Percentiles rank a stretch among this genome's conserved stretches.
Conservation (phyloP, 1,140 invertebrate genomes). For the Batillaria attramentaria region DNA sequence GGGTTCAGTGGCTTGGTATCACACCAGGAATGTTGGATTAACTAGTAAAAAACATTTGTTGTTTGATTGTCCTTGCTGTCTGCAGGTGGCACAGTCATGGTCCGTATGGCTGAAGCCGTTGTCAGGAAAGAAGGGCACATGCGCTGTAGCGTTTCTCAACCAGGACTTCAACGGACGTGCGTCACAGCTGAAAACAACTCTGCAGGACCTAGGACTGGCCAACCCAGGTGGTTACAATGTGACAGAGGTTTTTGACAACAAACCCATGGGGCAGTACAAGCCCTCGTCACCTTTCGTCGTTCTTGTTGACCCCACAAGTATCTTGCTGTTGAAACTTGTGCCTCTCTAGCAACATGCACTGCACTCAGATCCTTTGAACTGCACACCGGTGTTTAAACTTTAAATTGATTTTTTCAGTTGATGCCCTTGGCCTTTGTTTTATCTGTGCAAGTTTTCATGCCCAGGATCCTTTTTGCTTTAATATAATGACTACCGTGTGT, state of each 20-base stretch:
- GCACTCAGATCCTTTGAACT: too few relatives aligned
- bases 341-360: conserved; percentile 11
- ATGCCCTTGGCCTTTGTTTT: too few relatives aligned
- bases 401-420: too few relatives aligned
- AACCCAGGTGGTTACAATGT: conserved; percentile 86
- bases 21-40: not conserved
- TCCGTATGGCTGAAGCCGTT: conserved; percentile 60
- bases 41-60: not conserved
- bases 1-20: not conserved
- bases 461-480: too few relatives aligned
- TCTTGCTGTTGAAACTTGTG: conserved; percentile 31
- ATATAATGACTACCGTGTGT: too few relatives aligned
- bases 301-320: conserved; percentile 92
- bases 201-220: conserved; percentile 86
- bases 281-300: conserved; percentile 92
- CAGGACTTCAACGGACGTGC: conserved; percentile 49
- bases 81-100: conserved; percentile 32
- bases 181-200: conserved; percentile 58
- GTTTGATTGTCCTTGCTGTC: not conserved
- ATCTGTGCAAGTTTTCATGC: too few relatives aligned
- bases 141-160: conserved; percentile 59
- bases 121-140: conserved; percentile 40
- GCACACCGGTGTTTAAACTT: too few relatives aligned
- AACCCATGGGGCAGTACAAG: conserved; percentile 78
- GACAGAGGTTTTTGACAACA: conserved; percentile 75